phyloP scores from a whole-genome alignment of 2,888 invertebrate species.

The Chalcis sispes region DNA sequence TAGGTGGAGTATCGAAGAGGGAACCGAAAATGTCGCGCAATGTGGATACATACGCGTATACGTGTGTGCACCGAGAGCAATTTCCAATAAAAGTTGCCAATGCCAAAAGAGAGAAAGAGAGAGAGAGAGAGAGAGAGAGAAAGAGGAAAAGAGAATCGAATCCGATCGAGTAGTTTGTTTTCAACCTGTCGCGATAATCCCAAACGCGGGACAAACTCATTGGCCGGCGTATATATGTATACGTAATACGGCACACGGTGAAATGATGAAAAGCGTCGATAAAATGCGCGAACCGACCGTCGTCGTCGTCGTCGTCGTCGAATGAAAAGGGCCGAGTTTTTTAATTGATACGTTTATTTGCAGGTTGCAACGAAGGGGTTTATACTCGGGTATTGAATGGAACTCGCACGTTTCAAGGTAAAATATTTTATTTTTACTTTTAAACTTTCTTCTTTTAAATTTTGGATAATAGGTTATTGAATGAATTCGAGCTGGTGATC shows the following conservation, averaged over 20 bases:
- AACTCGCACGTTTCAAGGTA: neutral
- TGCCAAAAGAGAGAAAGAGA: too few relatives aligned
- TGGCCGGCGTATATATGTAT: neutral
- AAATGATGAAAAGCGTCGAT: constrained; percentile 26
- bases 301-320: neutral
- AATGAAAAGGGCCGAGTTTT: constrained; percentile 26
- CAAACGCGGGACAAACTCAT: constrained; percentile 38
- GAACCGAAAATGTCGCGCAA: constrained; percentile 25
- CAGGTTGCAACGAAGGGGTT: neutral
- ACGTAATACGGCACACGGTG: neutral
- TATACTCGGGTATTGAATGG: too few relatives aligned
- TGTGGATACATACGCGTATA: too few relatives aligned
- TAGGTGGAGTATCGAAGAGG: neutral
- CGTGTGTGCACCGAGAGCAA: neutral
- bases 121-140: too few relatives aligned
- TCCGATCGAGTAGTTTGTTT: constrained; percentile 18
- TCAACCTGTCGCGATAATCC: constrained; percentile 45
- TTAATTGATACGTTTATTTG: constrained; percentile 35
- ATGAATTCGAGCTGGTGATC: neutral
- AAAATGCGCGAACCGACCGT: constrained; percentile 4
- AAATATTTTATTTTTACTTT: too few relatives aligned
- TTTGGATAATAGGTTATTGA: neutral
- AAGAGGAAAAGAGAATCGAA: too few relatives aligned
- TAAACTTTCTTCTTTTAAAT: too few relatives aligned
- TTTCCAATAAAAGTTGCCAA: constrained; percentile 52